These are phyloP conservation scores for Lipophrys pholis DNA, from an alignment of 2,113 vertebrate species.

Conservation along the genomic window DNA sequence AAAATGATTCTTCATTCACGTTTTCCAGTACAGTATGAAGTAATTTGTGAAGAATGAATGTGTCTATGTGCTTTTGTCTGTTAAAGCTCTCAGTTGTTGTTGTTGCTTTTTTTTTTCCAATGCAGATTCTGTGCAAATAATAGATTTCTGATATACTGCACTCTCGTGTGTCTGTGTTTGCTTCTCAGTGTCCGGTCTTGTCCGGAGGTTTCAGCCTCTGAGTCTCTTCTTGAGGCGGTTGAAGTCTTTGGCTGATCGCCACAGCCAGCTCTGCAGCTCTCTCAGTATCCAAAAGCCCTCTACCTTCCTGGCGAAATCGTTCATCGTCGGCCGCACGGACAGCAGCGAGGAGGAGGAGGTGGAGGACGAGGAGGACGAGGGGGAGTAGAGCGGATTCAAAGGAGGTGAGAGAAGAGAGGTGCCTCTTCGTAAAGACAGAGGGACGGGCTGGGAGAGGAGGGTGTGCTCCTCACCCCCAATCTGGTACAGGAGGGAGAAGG, in stretches of 20 bases:
- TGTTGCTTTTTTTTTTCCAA: constrained; percentile 23
- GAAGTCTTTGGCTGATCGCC: constrained; percentile 97
- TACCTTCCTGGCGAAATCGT: constrained; percentile 95
- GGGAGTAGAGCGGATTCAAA: constrained; percentile 55
- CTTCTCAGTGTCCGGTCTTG: neutral
- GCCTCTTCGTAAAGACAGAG: constrained; percentile 70
- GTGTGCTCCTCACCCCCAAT: constrained; percentile 74
- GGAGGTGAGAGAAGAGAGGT: constrained; percentile 67
- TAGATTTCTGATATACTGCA: constrained; percentile 30
- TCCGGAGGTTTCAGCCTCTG: constrained; percentile 66
- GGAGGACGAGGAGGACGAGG: constrained; percentile 42
- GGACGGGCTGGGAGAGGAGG: constrained; percentile 68
- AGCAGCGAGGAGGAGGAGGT: constrained; percentile 54
- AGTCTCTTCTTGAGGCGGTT: constrained; percentile 93
- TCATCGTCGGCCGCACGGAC: constrained; percentile 76
- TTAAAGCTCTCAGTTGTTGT: constrained; percentile 2
- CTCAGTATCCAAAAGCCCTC: constrained; percentile 97
- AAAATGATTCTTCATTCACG: constrained; percentile 59
- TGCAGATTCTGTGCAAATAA: constrained; percentile 54
- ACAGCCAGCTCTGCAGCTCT: constrained; percentile 97
- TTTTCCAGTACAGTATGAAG: constrained; percentile 67
- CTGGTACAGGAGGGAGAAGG: constrained; percentile 82
- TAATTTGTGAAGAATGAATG: constrained; percentile 35
- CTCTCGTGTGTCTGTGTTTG: constrained; percentile 4
- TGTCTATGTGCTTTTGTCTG: constrained; percentile 38